Conservation (phyloP, 2,113 vertebrate species). For the Myotis lucifugus region DNA sequence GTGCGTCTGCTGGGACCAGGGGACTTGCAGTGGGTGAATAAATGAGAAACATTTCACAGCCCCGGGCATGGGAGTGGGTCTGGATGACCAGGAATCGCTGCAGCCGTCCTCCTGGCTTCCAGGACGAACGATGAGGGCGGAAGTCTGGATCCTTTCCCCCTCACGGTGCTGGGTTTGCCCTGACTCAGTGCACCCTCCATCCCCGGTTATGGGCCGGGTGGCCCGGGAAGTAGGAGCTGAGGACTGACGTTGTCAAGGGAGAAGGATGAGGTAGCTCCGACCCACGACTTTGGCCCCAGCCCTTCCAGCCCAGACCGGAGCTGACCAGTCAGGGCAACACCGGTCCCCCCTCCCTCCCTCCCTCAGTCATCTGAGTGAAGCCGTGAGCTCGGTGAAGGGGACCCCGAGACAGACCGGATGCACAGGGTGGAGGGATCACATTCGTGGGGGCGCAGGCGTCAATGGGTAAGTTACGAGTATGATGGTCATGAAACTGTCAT, state of each 20-base stretch:
- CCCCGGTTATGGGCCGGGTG: no score
- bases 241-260: neutral
- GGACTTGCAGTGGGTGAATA: constrained; percentile 51
- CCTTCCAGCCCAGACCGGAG: neutral
- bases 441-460: neutral
- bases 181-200: neutral
- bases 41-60: constrained; percentile 58
- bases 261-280: neutral
- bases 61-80: constrained; percentile 68
- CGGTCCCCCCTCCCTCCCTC: neutral
- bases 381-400: neutral
- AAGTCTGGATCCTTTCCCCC: neutral
- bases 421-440: no score
- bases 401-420: neutral
- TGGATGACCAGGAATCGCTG: constrained; percentile 37
- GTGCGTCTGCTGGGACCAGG: constrained; percentile 66
- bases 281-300: neutral
- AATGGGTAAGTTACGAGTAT: neutral
- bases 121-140: neutral
- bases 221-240: neutral
- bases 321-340: neutral
- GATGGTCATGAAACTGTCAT: neutral
- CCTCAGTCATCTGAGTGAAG: neutral
- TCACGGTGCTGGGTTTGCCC: neutral
- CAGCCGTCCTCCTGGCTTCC: constrained; percentile 44